Percentiles rank a stretch among this genome's conserved stretches.
Conservation (phyloP, 2,888 invertebrate genomes). For the Oscheius myriophilus region DNA sequence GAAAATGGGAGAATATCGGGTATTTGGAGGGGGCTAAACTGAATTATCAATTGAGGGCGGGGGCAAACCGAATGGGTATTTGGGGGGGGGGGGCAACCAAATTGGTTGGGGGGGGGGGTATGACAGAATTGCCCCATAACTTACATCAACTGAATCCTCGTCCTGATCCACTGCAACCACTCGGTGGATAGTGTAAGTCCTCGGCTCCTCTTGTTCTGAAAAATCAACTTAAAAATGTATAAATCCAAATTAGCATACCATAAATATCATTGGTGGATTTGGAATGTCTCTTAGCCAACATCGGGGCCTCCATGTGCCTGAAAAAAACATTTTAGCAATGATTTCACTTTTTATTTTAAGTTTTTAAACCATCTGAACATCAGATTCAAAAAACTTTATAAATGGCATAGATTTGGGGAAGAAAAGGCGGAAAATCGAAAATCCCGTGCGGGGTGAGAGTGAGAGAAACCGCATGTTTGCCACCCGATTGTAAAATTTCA, state of each 20-base stretch:
- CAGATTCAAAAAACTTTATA: too few relatives aligned
- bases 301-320: not conserved
- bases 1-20: too few relatives aligned
- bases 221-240: not conserved
- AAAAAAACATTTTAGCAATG: not conserved
- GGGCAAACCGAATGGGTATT: too few relatives aligned
- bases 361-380: too few relatives aligned
- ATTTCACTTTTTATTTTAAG: too few relatives aligned
- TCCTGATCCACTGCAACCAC: slow-evolving; percentile 8
- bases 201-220: slow-evolving; percentile 15
- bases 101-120: too few relatives aligned
- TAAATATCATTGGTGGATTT: slow-evolving; percentile 25
- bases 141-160: slow-evolving; percentile 7
- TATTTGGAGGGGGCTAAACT: too few relatives aligned
- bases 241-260: not conserved
- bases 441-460: not conserved
- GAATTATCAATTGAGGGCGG: too few relatives aligned
- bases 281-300: slow-evolving; percentile 12
- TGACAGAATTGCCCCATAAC: too few relatives aligned
- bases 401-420: too few relatives aligned
- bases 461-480: not conserved
- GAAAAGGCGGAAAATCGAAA: not conserved
- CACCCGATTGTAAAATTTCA: too few relatives aligned
- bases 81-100: too few relatives aligned
- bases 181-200: slow-evolving; percentile 19